phyloP scores from a whole-genome alignment of 2,888 invertebrate genomes.

The Drosophila niveifrons region DNA sequence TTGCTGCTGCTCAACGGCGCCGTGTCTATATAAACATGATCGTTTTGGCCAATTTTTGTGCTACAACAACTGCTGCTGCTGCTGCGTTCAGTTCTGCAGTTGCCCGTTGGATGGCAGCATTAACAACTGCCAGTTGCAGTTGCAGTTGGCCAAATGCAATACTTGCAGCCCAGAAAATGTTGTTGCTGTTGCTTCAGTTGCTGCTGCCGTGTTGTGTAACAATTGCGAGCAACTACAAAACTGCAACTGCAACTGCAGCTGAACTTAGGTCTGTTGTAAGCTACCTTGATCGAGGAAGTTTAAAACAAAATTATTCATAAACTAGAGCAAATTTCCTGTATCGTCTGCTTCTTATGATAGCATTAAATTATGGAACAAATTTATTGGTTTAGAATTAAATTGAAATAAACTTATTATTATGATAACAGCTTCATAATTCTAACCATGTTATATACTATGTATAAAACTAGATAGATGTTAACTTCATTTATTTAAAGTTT shows the following conservation, averaged over 20 bases:
- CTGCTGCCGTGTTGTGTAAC: slow-evolving; percentile 64
- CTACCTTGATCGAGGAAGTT: slow-evolving; percentile 32
- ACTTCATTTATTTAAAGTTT: no score
- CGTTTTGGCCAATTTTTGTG: slow-evolving; percentile 77
- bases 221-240: slow-evolving; percentile 47
- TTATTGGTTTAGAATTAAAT: no score
- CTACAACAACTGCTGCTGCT: slow-evolving; percentile 45
- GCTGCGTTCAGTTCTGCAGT: slow-evolving; percentile 54
- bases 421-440: no score
- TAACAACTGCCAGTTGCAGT: slow-evolving; percentile 52
- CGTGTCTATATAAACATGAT: slow-evolving; percentile 72
- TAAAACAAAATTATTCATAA: slow-evolving; percentile 15
- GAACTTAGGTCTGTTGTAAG: slow-evolving; percentile 22
- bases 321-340: slow-evolving; percentile 1
- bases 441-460: no score
- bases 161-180: slow-evolving; percentile 62
- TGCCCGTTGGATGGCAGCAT: slow-evolving; percentile 39
- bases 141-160: slow-evolving; percentile 52
- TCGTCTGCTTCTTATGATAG: not conserved
- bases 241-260: slow-evolving; percentile 35
- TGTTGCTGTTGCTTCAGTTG: slow-evolving; percentile 42
- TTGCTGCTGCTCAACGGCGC: slow-evolving; percentile 24
- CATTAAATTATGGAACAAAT: no score
- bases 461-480: no score
- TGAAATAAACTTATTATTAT: no score